phyloP scores from a whole-genome alignment of 92 coral and sea anemone genomes.

The Porites evermanni region DNA sequence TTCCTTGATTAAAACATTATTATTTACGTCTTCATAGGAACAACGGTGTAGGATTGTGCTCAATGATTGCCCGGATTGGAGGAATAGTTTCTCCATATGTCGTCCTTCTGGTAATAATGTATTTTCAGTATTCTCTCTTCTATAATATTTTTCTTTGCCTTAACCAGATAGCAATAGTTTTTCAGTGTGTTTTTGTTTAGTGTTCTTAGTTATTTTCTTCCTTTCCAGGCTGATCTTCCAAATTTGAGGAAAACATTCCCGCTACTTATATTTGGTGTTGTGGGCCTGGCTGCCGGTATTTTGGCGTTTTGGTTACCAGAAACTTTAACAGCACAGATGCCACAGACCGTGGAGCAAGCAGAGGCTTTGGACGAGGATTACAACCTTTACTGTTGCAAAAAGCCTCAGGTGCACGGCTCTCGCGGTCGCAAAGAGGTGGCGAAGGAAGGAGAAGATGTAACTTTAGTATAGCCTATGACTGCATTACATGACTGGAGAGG shows the following conservation, averaged over 20 bases:
- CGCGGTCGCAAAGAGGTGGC: slow-evolving; percentile 1
- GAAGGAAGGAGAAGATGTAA: slow-evolving; percentile 10
- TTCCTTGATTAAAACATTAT: neutral
- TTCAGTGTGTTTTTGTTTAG: no score
- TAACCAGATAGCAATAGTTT: no score
- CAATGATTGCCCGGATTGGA: slow-evolving; percentile 28
- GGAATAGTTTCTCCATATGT: slow-evolving; percentile 18
- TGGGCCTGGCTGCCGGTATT: slow-evolving; percentile 67
- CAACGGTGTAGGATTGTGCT: slow-evolving; percentile 19
- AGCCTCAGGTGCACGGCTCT: slow-evolving; percentile 8
- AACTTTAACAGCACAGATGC: slow-evolving; percentile 70
- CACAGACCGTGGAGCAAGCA: slow-evolving; percentile 80
- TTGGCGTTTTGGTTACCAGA: slow-evolving; percentile 77
- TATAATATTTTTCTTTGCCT: no score
- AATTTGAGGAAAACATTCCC: slow-evolving; percentile 64
- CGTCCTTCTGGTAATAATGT: slow-evolving; percentile 10
- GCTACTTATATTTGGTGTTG: slow-evolving; percentile 68
- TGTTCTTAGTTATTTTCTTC: neutral
- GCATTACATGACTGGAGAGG: neutral
- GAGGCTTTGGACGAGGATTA: slow-evolving; percentile 81
- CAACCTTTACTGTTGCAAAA: slow-evolving; percentile 57
- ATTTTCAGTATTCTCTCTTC: no score
- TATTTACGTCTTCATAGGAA: neutral
- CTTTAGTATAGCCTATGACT: slow-evolving; percentile 3
- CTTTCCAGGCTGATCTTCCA: slow-evolving; percentile 74